Evolutionary conservation across 2,888 invertebrate species (phyloP).

Genomic region (Cylindroiulus punctatus): DNA sequence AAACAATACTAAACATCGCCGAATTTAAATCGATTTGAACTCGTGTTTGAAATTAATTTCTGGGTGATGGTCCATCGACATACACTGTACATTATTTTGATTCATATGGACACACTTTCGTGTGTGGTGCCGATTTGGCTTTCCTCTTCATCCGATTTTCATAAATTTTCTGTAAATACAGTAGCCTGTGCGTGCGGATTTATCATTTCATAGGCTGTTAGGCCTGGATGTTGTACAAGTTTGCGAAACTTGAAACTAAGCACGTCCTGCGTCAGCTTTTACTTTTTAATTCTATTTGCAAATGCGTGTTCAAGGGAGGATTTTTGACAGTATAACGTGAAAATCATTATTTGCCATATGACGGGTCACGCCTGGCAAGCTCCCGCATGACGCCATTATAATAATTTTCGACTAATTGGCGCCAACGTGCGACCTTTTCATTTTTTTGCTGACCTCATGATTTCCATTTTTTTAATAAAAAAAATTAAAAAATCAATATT

Average conservation of each 20-base stretch:
- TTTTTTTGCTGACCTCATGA: conserved; percentile 15
- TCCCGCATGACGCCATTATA: conserved; percentile 35
- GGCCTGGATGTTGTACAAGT: not conserved
- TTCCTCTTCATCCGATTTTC: not conserved
- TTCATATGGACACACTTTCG: not conserved
- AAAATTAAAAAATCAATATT: not conserved
- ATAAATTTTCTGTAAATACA: not conserved
- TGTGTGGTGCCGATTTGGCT: not conserved
- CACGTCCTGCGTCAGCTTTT: not conserved
- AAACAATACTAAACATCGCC: no score
- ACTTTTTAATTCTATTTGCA: conserved; percentile 43
- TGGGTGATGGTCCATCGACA: not conserved
- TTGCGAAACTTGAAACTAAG: not conserved
- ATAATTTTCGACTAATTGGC: conserved; percentile 47
- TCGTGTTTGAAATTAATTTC: no score
- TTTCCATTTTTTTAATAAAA: conserved; percentile 30
- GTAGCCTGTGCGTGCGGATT: not conserved
- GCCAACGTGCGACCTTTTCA: conserved; percentile 5
- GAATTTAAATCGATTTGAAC: no score
- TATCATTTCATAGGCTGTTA: not conserved
- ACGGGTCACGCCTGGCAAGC: conserved; percentile 39
- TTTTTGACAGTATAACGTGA: conserved; percentile 43
- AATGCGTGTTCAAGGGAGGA: conserved; percentile 30
- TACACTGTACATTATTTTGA: no score
- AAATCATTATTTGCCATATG: conserved; percentile 43